These are phyloP conservation scores for Ciconia nigra DNA, from an alignment of 2,797 vertebrate species.

Conservation along the genomic window DNA sequence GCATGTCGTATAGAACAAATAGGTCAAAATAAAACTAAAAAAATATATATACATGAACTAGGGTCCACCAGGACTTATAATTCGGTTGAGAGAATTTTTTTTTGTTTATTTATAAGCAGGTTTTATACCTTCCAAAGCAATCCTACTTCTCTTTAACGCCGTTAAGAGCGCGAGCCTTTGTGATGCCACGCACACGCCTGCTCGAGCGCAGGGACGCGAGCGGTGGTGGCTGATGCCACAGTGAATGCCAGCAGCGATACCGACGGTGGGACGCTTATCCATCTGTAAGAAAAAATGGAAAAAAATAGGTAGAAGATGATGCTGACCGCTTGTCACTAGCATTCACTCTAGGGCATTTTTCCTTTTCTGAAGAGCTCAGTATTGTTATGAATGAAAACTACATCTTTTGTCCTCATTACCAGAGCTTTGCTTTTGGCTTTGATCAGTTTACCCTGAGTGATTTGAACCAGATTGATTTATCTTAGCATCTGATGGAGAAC, in stretches of 20 bases:
- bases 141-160: fast-evolving
- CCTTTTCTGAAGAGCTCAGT: background rate
- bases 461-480: background rate
- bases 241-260: fast-evolving
- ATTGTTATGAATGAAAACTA: background rate
- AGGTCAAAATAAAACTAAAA: background rate
- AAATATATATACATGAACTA: fast-evolving
- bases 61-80: background rate
- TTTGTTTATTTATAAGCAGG: background rate
- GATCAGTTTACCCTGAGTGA: background rate
- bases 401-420: background rate
- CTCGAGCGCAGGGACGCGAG: fast-evolving
- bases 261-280: fast-evolving
- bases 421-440: background rate
- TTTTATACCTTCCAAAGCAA: background rate
- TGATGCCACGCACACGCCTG: background rate
- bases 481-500: background rate
- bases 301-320: background rate
- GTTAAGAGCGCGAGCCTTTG: background rate
- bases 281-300: fast-evolving
- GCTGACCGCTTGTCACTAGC: background rate
- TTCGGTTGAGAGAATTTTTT: fast-evolving
- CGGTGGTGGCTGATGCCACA: background rate
- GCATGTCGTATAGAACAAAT: fast-evolving
- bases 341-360: background rate